Evolutionary conservation across 1,140 invertebrate species (phyloP).

Genomic region (Laupala kohalensis): DNA sequence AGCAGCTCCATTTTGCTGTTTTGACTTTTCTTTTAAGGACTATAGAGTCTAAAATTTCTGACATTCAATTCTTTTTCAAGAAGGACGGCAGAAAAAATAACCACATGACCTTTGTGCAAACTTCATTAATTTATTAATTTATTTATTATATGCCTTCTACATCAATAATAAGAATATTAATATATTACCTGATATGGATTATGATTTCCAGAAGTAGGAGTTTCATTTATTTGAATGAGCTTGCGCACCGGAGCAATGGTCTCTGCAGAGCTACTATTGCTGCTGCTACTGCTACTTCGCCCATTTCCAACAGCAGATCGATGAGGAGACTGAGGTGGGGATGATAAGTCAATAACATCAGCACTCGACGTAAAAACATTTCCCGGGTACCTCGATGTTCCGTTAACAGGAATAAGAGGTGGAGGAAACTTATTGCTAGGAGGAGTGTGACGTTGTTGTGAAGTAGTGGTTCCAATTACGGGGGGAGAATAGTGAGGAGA

Average conservation of each 20-base stretch:
- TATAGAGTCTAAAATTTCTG: no score
- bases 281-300: constrained; percentile 18
- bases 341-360: constrained; percentile 24
- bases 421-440: constrained; percentile 39
- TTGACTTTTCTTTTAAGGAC: no score
- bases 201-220: constrained; percentile 40
- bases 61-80: no score
- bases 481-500: constrained; percentile 29
- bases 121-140: no score
- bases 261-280: constrained; percentile 9
- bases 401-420: constrained; percentile 36
- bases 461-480: constrained; percentile 31
- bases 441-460: constrained; percentile 30
- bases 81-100: no score
- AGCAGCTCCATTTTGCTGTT: no score
- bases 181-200: constrained; percentile 42
- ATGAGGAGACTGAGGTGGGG: constrained; percentile 23
- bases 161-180: no score
- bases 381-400: constrained; percentile 3
- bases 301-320: constrained; percentile 11
- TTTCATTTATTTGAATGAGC: constrained; percentile 47
- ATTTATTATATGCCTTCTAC: no score
- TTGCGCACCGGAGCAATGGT: constrained; percentile 31
- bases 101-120: no score
- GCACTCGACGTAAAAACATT: constrained; percentile 10